Base-by-base conservation (phyloP, 2,113 vertebrate species). In the Sciurus niger region DNA sequence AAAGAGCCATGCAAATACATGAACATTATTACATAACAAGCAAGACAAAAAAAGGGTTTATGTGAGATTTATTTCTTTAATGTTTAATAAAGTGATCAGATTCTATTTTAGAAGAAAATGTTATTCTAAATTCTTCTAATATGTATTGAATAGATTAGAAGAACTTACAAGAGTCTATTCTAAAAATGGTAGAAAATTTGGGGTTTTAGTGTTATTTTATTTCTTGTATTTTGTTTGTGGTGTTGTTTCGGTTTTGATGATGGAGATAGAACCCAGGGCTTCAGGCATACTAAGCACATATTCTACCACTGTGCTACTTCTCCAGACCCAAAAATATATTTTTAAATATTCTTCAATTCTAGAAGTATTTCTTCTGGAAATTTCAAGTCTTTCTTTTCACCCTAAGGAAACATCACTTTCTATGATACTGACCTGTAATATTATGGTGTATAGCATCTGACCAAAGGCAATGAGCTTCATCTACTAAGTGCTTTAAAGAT, bases 371-470 rank as follows among this genome's bases (percentile, higher is more conserved):
- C 58, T 68, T 76, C 28, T 24, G 77, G 28, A 65, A 89, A 84
- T 67, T 67, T 22, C 22, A 68, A 55, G 14, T 84, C n/a, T 92
- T 92, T 93, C 12, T 79, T 93, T 97, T 55, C 55, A 84, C 7
- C 63, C 2, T 13, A 34, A 89, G 30, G 20, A 70, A 77, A 51
- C 13, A 72, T 58, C 74, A 58, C 24, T 93, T 25, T 25, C 86
- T 32, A 0, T 90, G 9, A 46, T 55, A 95, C 97, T 97, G 87
- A 99, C 98, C 99, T 98, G 98, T 99, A 92, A 99, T 99, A 63
- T 98, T 98, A 95, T 80, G 94, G 3, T 94, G 63, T 68, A 96
- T 84, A 17, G 34, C 25, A 90, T 80, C 94, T 53, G 82, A 93
- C 73, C 96, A 96, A 53, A 99, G 98, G 46, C 99, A 99, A 5